Evolutionary conservation across 2,797 vertebrate species (phyloP).

Genomic region (Aldrovandia affinis): DNA sequence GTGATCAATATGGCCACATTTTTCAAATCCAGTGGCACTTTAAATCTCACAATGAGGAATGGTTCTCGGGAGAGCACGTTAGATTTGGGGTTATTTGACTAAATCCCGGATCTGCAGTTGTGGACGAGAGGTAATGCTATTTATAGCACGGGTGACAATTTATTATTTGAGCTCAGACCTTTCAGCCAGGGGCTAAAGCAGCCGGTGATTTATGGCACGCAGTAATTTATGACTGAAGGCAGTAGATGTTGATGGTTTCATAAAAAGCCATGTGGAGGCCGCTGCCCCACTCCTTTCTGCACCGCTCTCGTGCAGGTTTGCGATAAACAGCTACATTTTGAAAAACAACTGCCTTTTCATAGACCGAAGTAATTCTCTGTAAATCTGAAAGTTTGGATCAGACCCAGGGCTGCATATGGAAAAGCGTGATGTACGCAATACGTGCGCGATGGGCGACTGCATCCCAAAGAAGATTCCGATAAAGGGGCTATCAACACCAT

Average conservation of each 20-base stretch:
- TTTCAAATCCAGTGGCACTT: neutral
- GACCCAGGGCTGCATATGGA: neutral
- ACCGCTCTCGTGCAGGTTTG: neutral
- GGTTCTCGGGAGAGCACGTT: neutral
- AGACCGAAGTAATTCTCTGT: neutral
- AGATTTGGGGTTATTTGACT: neutral
- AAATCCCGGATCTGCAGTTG: neutral
- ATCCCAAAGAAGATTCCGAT: neutral
- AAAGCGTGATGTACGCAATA: neutral
- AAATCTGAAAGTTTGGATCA: neutral
- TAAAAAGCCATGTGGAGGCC: conserved; percentile 11
- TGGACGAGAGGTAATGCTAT: neutral
- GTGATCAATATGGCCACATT: neutral
- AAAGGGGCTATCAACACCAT: neutral
- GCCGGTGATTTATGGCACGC: neutral
- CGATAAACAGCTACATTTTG: neutral
- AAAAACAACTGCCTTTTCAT: neutral
- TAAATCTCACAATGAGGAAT: neutral
- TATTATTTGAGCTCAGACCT: neutral
- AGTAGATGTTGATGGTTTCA: neutral
- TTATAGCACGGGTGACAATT: neutral
- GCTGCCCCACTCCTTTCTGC: neutral
- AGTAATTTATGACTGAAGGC: conserved; percentile 13
- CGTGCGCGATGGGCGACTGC: neutral
- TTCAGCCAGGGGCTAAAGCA: neutral